Evolutionary conservation across 2,113 vertebrate species (phyloP).

Genomic region (Takifugu flavidus): DNA sequence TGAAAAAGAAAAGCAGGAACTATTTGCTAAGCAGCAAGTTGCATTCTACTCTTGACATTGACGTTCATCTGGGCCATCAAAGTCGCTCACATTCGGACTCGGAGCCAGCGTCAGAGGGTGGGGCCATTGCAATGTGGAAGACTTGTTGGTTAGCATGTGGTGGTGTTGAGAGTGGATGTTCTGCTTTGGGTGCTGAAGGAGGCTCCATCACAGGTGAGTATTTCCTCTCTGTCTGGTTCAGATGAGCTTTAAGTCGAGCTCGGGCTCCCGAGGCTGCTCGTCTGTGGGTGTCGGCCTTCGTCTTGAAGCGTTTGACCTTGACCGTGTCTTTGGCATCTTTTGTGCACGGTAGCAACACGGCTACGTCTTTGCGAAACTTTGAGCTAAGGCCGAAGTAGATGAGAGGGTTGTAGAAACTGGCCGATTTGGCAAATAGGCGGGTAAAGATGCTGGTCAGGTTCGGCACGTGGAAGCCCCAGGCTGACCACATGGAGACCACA

Average conservation of each 20-base stretch:
- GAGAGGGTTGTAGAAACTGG: conserved; percentile 83
- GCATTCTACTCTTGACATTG: no score
- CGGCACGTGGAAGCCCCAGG: conserved; percentile 73
- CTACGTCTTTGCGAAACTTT: conserved; percentile 80
- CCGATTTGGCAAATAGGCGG: conserved; percentile 80
- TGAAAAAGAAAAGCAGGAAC: no score
- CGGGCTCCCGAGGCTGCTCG: neutral
- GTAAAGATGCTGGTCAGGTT: conserved; percentile 79
- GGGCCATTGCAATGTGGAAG: conserved; percentile 60
- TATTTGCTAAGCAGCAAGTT: no score
- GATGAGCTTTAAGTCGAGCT: conserved; percentile 14
- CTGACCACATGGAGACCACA: conserved; percentile 80
- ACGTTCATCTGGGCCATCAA: conserved; percentile 24
- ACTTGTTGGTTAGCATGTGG: conserved; percentile 60
- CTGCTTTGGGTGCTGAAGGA: conserved; percentile 49
- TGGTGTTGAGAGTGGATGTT: conserved; percentile 61
- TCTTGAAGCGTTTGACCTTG: conserved; percentile 75
- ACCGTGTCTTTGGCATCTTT: conserved; percentile 67
- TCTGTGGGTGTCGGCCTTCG: conserved; percentile 56
- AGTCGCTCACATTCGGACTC: conserved; percentile 79
- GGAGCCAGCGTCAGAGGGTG: conserved; percentile 46
- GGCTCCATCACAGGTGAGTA: conserved; percentile 12
- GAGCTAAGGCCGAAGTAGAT: conserved; percentile 87
- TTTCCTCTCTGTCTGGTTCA: conserved; percentile 33
- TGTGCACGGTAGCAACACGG: conserved; percentile 70